Conservation (phyloP, 2,113 vertebrate genomes). For the Platichthys stellatus region DNA sequence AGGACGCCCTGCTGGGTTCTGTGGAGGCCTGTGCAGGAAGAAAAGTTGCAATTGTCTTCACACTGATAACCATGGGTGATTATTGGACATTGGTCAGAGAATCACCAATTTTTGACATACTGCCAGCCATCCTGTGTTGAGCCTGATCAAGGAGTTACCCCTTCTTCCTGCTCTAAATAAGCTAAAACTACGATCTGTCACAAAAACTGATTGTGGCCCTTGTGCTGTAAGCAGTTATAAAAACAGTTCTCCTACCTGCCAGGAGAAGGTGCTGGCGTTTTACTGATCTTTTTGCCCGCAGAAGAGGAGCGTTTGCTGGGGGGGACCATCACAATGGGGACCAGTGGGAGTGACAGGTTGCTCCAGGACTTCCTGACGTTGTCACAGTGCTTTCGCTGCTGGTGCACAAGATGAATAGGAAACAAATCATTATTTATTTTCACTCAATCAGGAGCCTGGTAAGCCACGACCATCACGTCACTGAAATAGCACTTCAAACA, state of each 20-base stretch:
- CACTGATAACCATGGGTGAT: no score
- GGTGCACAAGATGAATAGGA: conserved; percentile 2
- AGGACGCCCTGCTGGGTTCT: conserved; percentile 82
- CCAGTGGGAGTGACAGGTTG: conserved; percentile 81
- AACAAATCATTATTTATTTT: neutral
- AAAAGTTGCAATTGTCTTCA: no score
- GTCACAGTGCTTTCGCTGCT: conserved; percentile 82
- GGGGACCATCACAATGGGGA: conserved; percentile 72
- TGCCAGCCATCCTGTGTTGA: no score
- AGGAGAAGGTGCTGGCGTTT: conserved; percentile 83
- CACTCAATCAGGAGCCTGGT: no score
- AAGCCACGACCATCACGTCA: no score
- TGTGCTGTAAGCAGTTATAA: neutral
- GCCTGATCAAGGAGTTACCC: no score
- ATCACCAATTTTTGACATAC: no score
- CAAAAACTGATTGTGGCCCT: neutral
- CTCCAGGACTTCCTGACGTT: conserved; percentile 85
- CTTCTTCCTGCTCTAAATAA: neutral
- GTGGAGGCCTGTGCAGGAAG: conserved; percentile 74
- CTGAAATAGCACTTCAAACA: neutral
- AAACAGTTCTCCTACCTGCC: conserved; percentile 84
- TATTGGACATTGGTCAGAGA: no score
- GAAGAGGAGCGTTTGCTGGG: conserved; percentile 82
- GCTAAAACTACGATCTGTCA: neutral
- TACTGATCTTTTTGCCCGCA: conserved; percentile 83